Conservation (phyloP, 2,797 vertebrate genomes). For the Tokudaia muenninki region DNA sequence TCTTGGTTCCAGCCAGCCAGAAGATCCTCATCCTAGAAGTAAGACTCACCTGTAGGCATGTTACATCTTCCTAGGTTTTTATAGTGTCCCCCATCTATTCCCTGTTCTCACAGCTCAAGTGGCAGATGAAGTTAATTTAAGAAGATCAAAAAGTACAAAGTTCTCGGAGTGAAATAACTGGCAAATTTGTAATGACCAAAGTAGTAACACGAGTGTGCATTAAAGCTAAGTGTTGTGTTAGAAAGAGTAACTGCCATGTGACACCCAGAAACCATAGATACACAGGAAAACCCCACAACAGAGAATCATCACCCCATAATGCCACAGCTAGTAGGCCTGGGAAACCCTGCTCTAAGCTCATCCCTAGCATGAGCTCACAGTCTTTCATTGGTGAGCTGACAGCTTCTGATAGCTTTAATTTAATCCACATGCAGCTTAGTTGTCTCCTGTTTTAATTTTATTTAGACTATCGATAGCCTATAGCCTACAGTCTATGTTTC, state of each 20-base stretch:
- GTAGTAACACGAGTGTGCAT: background rate
- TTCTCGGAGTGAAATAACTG: background rate
- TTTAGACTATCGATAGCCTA: background rate
- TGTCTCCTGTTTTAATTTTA: background rate
- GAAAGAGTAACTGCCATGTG: background rate
- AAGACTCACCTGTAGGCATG: background rate
- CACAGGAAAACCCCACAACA: background rate
- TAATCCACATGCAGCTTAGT: background rate
- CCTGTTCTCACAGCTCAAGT: background rate
- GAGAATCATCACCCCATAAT: background rate
- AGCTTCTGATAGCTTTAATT: background rate
- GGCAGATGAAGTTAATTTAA: background rate
- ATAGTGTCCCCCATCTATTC: background rate
- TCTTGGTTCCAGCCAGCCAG: background rate
- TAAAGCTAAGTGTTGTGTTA: background rate
- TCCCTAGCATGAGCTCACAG: background rate
- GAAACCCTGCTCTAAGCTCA: background rate
- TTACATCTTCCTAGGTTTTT: background rate
- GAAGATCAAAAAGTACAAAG: background rate
- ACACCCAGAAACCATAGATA: background rate
- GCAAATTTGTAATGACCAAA: slow-evolving; percentile 1
- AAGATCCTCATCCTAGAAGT: background rate
- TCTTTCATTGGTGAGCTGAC: background rate
- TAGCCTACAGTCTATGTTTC: background rate
- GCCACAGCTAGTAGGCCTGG: rapidly evolving